Base-by-base conservation (phyloP, 2,888 invertebrate species). In the Drosophila rellima region DNA sequence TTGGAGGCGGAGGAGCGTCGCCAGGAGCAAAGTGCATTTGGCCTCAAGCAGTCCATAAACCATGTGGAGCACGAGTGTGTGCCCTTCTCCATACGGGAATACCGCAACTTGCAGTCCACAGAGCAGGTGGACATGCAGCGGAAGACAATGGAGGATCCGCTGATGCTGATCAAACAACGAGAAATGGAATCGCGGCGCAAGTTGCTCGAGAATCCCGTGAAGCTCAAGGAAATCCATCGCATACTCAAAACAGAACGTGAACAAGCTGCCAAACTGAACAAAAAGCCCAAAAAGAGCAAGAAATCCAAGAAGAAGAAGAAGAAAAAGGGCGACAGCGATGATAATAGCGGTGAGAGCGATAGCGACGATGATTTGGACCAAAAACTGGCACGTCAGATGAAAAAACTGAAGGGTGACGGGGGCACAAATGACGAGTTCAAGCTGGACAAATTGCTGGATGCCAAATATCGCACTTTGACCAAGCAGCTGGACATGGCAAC, bases 81-180 rank as follows among this genome's bases (percentile, higher is more conserved):
- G 57, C 96, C 97, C n/a, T 96, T 95, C 52, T 95, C 95, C 0
- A 94, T 95, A 76, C 92, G 95, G 40, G 94, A 91, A 31, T 92
- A 92, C 50, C 90, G 90, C n/a, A 92, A 91, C 69, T 52, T 93
- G 55, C 92, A 94, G 64, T 93, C 93, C 31, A 94, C 94, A 23
- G 94, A 95, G 57, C 96, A 97, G 93, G 96, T 98, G 11, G 98
- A 98, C 91, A 94, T 98, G 88, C 95, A 95, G 47, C 95, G 97
- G 18, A 98, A 98, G 93, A 94, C 98, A 72, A 95, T 98, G 90
- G 98, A 99, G 92, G 99, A 99, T 93, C 99, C 99, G 0, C 92
- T 99, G 39, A 95, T 97, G 90, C 94, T 96, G 3, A 98, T 99
- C 7, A 97, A 96, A 86, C 96, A 97, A 90, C 95, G 96, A 60